A percentile compares a stretch with the other conserved stretches of the same genome.
These are phyloP conservation scores for Macropus fuliginosus DNA, from an alignment of 2,797 vertebrate genomes.

Conservation along the genomic window DNA sequence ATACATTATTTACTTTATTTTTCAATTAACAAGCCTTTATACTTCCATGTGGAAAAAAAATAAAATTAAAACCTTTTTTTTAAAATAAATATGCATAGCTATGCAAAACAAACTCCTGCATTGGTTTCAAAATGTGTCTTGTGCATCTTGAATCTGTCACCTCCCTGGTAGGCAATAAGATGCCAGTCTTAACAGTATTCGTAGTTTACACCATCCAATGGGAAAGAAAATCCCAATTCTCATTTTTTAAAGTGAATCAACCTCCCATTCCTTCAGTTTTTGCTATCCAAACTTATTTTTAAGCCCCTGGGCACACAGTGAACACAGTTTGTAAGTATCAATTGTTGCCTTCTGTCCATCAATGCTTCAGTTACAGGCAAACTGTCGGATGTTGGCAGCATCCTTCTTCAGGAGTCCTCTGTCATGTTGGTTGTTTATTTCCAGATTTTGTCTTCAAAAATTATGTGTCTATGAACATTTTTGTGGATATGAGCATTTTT, in stretches of 20 bases:
- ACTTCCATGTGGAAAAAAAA: background rate
- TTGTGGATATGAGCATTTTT: background rate
- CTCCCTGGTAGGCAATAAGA: background rate
- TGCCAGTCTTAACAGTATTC: slow-evolving; percentile 48
- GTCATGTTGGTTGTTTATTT: background rate
- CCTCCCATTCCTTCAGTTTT: slow-evolving; percentile 50
- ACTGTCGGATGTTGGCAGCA: background rate
- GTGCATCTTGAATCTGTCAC: background rate
- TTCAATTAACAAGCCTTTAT: background rate
- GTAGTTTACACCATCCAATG: slow-evolving; percentile 20
- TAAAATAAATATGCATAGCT: background rate
- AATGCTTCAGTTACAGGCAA: slow-evolving; percentile 56
- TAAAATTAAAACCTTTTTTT: background rate
- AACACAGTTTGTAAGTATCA: slow-evolving; percentile 36
- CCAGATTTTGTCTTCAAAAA: background rate
- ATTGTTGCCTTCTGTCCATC: slow-evolving; percentile 57
- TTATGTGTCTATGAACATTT: background rate
- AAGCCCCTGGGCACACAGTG: slow-evolving; percentile 45
- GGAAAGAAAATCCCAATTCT: slow-evolving; percentile 46
- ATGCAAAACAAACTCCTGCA: background rate
- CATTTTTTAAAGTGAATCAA: slow-evolving; percentile 39
- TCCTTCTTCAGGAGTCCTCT: background rate
- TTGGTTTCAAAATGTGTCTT: background rate
- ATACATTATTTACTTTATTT: background rate
- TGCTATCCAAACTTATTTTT: slow-evolving; percentile 54